Conservation (phyloP, 2,113 vertebrate species). For the Tretioscincus oriximinensis region DNA sequence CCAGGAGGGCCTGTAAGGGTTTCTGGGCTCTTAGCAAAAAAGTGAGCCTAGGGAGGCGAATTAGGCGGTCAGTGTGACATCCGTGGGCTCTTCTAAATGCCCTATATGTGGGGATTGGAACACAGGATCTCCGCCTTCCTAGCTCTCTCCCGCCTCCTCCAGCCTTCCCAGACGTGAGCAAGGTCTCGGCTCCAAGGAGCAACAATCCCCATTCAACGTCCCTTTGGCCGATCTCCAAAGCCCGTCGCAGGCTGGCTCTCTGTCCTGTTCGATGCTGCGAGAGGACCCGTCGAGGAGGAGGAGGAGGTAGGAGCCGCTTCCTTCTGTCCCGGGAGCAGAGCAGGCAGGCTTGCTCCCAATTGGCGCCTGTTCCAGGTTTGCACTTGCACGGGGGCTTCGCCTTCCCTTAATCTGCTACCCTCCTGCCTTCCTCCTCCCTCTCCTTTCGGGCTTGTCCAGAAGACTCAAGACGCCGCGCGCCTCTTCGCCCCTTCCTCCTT, state of each 20-base stretch:
- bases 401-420: neutral
- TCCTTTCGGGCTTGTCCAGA: neutral
- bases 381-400: neutral
- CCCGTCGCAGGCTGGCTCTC: neutral
- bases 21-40: no score
- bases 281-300: neutral
- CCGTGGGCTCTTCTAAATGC: no score
- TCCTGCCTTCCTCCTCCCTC: neutral
- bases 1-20: no score
- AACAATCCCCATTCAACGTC: no score
- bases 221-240: neutral
- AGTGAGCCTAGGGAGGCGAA: no score
- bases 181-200: no score
- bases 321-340: conserved; percentile 3
- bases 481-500: neutral
- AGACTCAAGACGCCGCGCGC: neutral
- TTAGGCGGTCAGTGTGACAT: no score
- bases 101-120: no score
- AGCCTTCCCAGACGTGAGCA: no score
- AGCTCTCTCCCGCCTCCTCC: no score
- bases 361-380: conserved; percentile 15
- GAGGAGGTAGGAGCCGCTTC: neutral
- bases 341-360: neutral
- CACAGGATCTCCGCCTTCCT: no score
- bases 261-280: no score